Percentiles rank a stretch among this genome's conserved stretches.
Evolutionary conservation across 2,797 vertebrate genomes (phyloP).

Genomic region (Helicolenus hilgendorfi): DNA sequence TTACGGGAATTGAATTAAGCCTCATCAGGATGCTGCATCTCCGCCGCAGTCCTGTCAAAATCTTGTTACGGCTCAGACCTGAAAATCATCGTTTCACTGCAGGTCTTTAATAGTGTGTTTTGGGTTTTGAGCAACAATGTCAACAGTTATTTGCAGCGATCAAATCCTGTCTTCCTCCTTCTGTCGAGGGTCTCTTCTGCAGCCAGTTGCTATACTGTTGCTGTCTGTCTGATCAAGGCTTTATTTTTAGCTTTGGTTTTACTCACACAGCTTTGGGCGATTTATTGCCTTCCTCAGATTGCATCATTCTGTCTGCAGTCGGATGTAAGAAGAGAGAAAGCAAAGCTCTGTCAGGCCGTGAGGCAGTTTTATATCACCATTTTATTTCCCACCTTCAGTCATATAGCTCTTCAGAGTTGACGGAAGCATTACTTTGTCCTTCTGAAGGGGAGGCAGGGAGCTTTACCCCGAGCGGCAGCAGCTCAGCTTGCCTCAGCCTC

Average conservation of each 20-base stretch:
- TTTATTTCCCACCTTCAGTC: conserved; percentile 51
- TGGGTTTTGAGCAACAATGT: neutral
- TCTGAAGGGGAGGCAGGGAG: conserved; percentile 76
- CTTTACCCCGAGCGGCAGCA: conserved; percentile 53
- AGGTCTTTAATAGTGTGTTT: conserved; percentile 2
- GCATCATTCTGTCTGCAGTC: conserved; percentile 60
- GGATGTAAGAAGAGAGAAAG: conserved; percentile 31
- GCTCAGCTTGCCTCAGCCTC: conserved; percentile 54
- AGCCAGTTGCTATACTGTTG: conserved; percentile 27
- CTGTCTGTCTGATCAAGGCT: conserved; percentile 37
- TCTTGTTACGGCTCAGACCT: conserved; percentile 13
- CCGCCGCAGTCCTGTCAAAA: conserved; percentile 46
- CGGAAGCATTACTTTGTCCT: conserved; percentile 73
- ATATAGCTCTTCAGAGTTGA: conserved; percentile 25
- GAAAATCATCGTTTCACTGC: conserved; percentile 13
- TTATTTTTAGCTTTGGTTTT: conserved; percentile 58
- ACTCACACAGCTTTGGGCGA: conserved; percentile 40
- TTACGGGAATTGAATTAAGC: conserved; percentile 33
- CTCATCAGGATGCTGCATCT: conserved; percentile 39
- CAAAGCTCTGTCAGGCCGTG: conserved; percentile 35
- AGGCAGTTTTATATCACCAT: conserved; percentile 53
- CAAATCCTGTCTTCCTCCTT: neutral
- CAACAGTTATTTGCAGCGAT: neutral
- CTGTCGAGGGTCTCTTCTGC: neutral
- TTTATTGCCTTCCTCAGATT: conserved; percentile 62